A percentile compares a stretch with the other conserved stretches of the same genome.
Evolutionary conservation across 1,140 invertebrate species (phyloP).

Genomic region (Trichonephila clavipes): DNA sequence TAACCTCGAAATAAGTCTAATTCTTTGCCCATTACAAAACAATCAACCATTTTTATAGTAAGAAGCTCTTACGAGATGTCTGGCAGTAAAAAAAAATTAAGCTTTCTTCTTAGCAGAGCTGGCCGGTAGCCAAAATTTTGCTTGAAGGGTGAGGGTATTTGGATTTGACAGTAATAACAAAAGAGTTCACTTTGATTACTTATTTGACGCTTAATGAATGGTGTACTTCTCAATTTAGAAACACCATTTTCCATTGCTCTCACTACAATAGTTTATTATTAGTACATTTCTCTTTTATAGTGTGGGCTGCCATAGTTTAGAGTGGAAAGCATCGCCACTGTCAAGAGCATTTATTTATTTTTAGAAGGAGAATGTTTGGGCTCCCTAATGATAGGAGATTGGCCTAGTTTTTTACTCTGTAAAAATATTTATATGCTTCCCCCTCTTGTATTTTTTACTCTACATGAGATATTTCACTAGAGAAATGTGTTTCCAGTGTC

Average conservation of each 20-base stretch:
- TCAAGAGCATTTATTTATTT: conserved; percentile 40
- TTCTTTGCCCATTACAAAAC: neutral
- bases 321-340: neutral
- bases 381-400: conserved; percentile 5
- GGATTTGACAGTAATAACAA: conserved; percentile 26
- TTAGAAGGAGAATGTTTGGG: neutral
- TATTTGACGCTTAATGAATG: conserved; percentile 33
- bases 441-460: no score
- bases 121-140: neutral
- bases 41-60: neutral
- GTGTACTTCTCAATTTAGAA: conserved; percentile 39
- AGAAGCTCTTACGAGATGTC: neutral
- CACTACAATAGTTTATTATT: conserved; percentile 50
- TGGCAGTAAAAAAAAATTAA: neutral
- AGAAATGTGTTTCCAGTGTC: no score
- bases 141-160: neutral
- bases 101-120: neutral
- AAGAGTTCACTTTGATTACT: conserved; percentile 11
- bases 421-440: neutral
- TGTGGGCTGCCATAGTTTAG: neutral
- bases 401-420: neutral
- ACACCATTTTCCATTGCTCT: neutral
- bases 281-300: conserved; percentile 9
- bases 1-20: neutral
- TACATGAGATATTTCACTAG: no score